Conservation (phyloP, 2,797 vertebrate genomes). For the Limosa lapponica region DNA sequence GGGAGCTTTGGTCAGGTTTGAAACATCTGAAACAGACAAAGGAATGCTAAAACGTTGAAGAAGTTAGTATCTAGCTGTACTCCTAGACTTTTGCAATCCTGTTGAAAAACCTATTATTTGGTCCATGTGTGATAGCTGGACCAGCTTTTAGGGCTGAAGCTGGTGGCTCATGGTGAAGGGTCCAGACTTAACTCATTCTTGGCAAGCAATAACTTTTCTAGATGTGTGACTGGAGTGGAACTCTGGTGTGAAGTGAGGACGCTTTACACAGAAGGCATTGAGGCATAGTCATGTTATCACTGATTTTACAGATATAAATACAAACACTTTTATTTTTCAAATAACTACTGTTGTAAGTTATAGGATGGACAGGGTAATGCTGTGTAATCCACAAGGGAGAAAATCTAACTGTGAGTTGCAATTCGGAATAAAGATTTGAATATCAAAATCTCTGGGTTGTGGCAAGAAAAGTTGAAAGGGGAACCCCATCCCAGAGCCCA, state of each 20-base stretch:
- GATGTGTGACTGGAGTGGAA: background rate
- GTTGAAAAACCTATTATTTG: background rate
- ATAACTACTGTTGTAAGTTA: background rate
- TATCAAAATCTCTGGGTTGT: background rate
- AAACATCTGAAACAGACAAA: background rate
- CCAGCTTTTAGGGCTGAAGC: background rate
- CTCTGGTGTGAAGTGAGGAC: background rate
- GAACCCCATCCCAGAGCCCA: background rate
- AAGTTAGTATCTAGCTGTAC: background rate
- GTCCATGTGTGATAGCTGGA: accelerated
- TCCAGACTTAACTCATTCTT: background rate
- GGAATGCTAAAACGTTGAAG: background rate
- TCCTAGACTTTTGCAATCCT: background rate
- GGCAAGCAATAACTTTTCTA: background rate
- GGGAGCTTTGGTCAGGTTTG: background rate
- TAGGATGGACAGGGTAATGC: background rate
- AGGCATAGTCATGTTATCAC: background rate
- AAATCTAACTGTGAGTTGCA: background rate
- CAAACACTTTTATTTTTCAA: background rate
- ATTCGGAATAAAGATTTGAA: background rate
- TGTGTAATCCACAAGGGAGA: background rate
- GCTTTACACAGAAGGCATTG: background rate
- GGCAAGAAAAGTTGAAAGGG: background rate
- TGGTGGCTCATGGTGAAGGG: background rate
- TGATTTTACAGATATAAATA: background rate